These are phyloP conservation scores for Pygoscelis antarcticus DNA, from an alignment of 2,113 vertebrate genomes.

Conservation along the genomic window DNA sequence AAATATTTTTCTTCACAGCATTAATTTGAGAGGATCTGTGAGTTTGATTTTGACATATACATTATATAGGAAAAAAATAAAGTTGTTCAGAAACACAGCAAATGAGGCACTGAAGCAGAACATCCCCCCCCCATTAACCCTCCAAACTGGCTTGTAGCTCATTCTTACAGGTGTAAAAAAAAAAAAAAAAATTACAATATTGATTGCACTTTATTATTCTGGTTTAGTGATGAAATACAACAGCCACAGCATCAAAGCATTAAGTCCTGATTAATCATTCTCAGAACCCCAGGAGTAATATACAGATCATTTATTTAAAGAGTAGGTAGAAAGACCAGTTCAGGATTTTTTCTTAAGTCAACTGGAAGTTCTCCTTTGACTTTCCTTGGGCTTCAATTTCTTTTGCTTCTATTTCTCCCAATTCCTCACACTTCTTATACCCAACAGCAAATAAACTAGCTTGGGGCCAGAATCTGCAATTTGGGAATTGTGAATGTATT, in stretches of 20 bases:
- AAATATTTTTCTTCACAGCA: neutral
- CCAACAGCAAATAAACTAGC: neutral
- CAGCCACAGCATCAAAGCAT: neutral
- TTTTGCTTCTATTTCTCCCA: neutral
- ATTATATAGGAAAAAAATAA: neutral
- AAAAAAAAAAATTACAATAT: neutral
- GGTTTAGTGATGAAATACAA: conserved; percentile 52
- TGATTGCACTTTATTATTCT: conserved; percentile 57
- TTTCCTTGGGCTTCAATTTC: neutral
- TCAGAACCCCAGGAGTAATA: neutral
- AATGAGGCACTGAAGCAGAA: neutral
- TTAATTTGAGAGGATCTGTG: neutral
- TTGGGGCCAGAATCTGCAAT: neutral
- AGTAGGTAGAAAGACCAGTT: neutral
- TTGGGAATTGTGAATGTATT: neutral
- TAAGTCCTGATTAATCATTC: conserved; percentile 56
- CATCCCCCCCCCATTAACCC: neutral
- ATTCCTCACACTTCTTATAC: neutral
- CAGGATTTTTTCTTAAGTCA: neutral
- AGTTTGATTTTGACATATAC: neutral
- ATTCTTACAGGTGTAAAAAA: neutral
- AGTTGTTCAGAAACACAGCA: neutral
- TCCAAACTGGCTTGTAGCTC: neutral
- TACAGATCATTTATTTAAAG: conserved; percentile 10
- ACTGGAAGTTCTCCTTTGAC: neutral